Conservation (phyloP, 2,797 vertebrate species). For the Thunnus albacares region DNA sequence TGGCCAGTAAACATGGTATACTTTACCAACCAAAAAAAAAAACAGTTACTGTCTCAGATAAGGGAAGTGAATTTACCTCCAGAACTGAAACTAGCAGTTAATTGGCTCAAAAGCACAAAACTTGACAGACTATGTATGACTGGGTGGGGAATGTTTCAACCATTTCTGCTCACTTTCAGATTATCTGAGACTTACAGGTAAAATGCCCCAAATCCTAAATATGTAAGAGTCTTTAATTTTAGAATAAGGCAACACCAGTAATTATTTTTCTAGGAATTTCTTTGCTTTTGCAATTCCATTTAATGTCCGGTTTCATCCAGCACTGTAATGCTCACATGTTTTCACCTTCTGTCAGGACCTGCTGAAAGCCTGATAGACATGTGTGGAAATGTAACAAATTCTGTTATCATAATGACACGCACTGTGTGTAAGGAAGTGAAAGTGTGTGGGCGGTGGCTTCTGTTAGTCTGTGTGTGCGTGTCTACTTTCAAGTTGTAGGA, state of each 20-base stretch:
- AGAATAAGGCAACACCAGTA: not conserved
- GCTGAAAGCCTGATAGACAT: conserved; percentile 22
- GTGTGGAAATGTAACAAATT: conserved; percentile 14
- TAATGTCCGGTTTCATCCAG: not conserved
- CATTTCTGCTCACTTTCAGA: not conserved
- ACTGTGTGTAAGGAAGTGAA: conserved; percentile 21
- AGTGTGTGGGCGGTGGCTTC: conserved; percentile 36
- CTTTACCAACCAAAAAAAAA: conserved; percentile 15
- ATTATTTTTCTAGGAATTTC: too few species aligned
- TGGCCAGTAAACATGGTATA: conserved; percentile 12
- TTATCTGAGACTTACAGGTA: not conserved
- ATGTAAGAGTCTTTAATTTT: too few species aligned
- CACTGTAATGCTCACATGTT: conserved; percentile 11
- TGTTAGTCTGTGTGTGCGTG: not conserved
- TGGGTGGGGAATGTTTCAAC: not conserved
- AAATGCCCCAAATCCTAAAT: too few species aligned
- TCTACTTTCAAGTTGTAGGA: conserved; percentile 10
- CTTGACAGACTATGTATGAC: conserved; percentile 10
- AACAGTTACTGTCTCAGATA: conserved; percentile 18
- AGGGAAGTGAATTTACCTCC: conserved; percentile 8
- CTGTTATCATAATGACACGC: conserved; percentile 32
- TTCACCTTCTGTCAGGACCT: conserved; percentile 39
- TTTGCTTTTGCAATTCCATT: too few species aligned
- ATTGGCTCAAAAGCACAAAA: conserved; percentile 4
- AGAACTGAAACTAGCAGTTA: conserved; percentile 1